These are phyloP conservation scores for Mormoops blainvillei DNA, from an alignment of 2,113 vertebrate genomes.

Conservation along the genomic window DNA sequence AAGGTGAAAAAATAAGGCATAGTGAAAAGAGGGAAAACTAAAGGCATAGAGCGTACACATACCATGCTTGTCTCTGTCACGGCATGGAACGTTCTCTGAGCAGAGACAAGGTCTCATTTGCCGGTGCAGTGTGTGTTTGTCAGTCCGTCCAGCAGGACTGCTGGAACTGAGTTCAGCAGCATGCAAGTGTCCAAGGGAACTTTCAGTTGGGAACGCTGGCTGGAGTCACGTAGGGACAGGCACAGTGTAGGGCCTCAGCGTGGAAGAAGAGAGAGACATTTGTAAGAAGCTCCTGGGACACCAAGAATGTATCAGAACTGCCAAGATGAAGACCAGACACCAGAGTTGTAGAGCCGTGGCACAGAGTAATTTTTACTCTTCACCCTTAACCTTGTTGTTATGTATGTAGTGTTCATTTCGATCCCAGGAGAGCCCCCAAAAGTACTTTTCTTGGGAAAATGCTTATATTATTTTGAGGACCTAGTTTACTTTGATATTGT, in stretches of 20 bases:
- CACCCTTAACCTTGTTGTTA: background rate
- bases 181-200: background rate
- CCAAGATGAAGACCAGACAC: no score
- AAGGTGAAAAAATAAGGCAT: background rate
- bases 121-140: no score
- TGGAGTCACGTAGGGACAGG: no score
- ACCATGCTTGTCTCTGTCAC: rapidly evolving
- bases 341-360: rapidly evolving
- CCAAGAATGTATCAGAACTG: background rate
- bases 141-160: rapidly evolving
- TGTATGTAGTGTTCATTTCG: background rate
- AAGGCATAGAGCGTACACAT: rapidly evolving
- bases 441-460: background rate
- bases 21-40: background rate
- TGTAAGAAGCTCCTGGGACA: background rate
- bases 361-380: background rate
- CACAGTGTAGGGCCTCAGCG: background rate
- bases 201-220: background rate
- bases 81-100: rapidly evolving
- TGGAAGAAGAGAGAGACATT: background rate
- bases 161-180: background rate
- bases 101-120: background rate
- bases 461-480: background rate
- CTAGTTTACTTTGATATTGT: background rate
- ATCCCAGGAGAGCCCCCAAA: no score